Base-by-base conservation (phyloP, 1,140 invertebrate species). In the Drosophila tsacasi region DNA sequence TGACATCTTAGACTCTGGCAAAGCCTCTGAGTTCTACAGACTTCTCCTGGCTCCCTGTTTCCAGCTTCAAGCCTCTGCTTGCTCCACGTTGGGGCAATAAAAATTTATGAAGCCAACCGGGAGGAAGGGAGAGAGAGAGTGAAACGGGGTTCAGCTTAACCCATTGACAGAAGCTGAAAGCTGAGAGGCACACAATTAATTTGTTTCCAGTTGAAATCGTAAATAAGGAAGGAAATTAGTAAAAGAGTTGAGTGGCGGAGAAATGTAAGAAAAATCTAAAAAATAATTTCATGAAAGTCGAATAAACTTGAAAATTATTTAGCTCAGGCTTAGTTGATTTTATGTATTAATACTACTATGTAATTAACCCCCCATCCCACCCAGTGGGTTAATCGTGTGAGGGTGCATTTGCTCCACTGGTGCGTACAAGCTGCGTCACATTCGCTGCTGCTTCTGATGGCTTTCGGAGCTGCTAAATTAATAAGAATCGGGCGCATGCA, bases 71-170 rank as follows among this genome's bases (percentile, higher is more conserved):
- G 32, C 35, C 10, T 2, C 21, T 47, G 32, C 27, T 7, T 54
- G 32, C 72, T 49, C 19, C 39, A 17, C 21, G 61, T 55, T 40
- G 46, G 68, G 54, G 68, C 83, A 87, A 83, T 79, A 83, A 83
- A 79, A 83, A 83, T 76, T 76, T 68, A 79, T 79, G 69, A 79
- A 79, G 62, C 67, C 73, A 52, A 35, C 15, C 17, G 13, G n/a
- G 23, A 10, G 30, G 1, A 1, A 10, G 44, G 13, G 19, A n/a
- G 19, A 15, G 23, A 23, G 25, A 30, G 32, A 19, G 19, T 13
- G 37, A 37, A 27, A 55, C 50, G 52, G 42, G 30, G 37, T 66
- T 66, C 40, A 54, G 71, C 75, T 47, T 66, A 66, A 63, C 63
- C 63, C 59, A 35, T 12, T 35, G 23, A 35, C 5, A 23, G 4